Percentiles rank a stretch among this genome's conserved stretches.
Conservation (phyloP, 1,140 invertebrate genomes). For the Melitaea cinxia region DNA sequence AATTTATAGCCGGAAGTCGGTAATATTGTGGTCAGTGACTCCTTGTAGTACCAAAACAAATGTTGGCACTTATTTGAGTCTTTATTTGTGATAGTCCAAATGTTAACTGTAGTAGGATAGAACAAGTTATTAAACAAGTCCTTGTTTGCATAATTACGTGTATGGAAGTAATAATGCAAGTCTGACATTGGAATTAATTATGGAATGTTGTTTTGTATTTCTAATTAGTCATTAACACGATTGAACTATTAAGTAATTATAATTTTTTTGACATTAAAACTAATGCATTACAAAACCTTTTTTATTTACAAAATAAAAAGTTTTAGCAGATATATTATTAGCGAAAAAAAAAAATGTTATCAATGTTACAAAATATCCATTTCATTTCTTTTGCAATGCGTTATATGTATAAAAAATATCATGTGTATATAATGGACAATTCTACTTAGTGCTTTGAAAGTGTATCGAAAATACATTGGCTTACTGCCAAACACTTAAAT, state of each 20-base stretch:
- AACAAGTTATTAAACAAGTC: conserved; percentile 34
- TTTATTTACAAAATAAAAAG: too few relatives aligned
- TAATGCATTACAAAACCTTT: too few relatives aligned
- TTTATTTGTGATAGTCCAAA: background rate
- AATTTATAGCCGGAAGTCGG: conserved; percentile 71
- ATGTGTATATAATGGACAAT: conserved; percentile 10
- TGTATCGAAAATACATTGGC: conserved; percentile 38
- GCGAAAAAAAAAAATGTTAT: too few relatives aligned
- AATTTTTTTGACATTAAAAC: too few relatives aligned
- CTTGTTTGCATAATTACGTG: conserved; percentile 49
- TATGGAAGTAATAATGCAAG: conserved; percentile 30
- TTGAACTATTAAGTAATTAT: background rate
- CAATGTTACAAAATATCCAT: too few relatives aligned
- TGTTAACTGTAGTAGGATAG: background rate
- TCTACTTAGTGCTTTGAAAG: conserved; percentile 18
- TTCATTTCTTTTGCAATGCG: too few relatives aligned
- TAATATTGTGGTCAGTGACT: conserved; percentile 70
- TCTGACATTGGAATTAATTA: conserved; percentile 53
- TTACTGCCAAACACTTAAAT: conserved; percentile 42
- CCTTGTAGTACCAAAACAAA: conserved; percentile 31
- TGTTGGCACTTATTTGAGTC: conserved; percentile 1
- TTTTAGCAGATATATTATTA: too few relatives aligned
- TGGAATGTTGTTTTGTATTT: conserved; percentile 19
- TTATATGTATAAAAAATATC: background rate
- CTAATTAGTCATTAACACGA: conserved; percentile 5